phyloP scores from a whole-genome alignment of 2,113 vertebrate genomes.

The Thomomys bottae region DNA sequence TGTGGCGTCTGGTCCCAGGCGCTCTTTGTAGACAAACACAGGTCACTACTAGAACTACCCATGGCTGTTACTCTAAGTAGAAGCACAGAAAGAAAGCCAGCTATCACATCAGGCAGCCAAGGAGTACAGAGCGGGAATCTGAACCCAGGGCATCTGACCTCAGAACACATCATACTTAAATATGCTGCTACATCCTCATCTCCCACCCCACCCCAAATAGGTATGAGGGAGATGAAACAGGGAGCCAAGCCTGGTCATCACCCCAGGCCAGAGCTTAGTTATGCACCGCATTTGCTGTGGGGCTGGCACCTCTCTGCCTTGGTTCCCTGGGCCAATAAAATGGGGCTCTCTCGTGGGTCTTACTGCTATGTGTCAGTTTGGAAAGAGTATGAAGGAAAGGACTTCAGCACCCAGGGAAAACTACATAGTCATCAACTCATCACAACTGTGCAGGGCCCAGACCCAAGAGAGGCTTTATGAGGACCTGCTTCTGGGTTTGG shows the following conservation, averaged over 20 bases:
- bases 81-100: background rate
- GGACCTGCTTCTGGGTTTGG: background rate
- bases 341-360: background rate
- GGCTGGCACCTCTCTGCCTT: too few relatives aligned
- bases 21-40: rapidly evolving
- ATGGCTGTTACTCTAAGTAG: rapidly evolving
- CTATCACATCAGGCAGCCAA: background rate
- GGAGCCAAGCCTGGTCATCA: background rate
- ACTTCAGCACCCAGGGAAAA: background rate
- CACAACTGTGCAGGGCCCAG: background rate
- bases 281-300: background rate
- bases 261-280: background rate
- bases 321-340: background rate
- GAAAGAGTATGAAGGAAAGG: background rate
- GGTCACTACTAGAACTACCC: background rate
- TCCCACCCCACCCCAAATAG: too few relatives aligned
- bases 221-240: background rate
- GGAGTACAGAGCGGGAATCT: too few relatives aligned
- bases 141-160: background rate
- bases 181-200: too few relatives aligned
- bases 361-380: background rate
- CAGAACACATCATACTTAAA: background rate
- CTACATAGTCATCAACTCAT: rapidly evolving
- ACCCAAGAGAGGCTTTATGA: background rate
- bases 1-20: too few relatives aligned